Evolutionary conservation across 2,797 vertebrate genomes (phyloP).

Genomic region (Epinephelus awoara): DNA sequence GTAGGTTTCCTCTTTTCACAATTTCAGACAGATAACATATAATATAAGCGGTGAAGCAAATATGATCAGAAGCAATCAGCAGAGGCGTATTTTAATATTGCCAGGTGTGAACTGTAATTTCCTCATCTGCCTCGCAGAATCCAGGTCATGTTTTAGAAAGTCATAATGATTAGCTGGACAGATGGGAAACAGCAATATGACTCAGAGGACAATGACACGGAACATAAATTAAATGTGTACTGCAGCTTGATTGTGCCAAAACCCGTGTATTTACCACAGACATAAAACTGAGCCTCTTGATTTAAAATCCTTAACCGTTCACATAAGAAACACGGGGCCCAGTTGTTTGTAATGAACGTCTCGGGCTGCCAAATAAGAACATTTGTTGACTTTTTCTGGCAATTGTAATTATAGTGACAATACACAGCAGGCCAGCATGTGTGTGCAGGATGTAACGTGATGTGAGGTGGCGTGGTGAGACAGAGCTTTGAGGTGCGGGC

Average conservation of each 20-base stretch:
- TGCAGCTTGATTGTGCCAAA: slow-evolving; percentile 43
- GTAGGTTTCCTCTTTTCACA: slow-evolving; percentile 3
- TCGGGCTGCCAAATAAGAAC: slow-evolving; percentile 45
- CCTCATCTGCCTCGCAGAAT: slow-evolving; percentile 41
- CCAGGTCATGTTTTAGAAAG: slow-evolving; percentile 47
- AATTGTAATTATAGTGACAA: slow-evolving; percentile 65
- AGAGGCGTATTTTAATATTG: slow-evolving; percentile 31
- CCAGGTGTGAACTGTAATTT: slow-evolving; percentile 53
- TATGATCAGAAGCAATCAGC: slow-evolving; percentile 20
- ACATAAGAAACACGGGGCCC: slow-evolving; percentile 29
- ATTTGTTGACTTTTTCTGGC: slow-evolving; percentile 68
- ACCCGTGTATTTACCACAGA: slow-evolving; percentile 13
- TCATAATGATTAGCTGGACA: slow-evolving; percentile 40
- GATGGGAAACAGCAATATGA: slow-evolving; percentile 37
- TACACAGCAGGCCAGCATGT: slow-evolving; percentile 53
- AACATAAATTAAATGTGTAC: slow-evolving; percentile 35
- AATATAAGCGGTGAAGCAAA: slow-evolving; percentile 27
- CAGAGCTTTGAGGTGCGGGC: slow-evolving; percentile 20
- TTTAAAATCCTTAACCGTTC: slow-evolving; percentile 40
- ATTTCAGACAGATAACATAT: slow-evolving; percentile 8
- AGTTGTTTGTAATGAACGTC: slow-evolving; percentile 52
- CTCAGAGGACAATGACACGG: slow-evolving; percentile 46
- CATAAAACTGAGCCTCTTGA: slow-evolving; percentile 38
- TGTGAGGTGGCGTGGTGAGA: slow-evolving; percentile 21
- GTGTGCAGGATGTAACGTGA: slow-evolving; percentile 29